Evolutionary conservation across 2,888 invertebrate species (phyloP), one percentile per base, ranked within the genome.

Genomic region (Venusia cambrica): DNA sequence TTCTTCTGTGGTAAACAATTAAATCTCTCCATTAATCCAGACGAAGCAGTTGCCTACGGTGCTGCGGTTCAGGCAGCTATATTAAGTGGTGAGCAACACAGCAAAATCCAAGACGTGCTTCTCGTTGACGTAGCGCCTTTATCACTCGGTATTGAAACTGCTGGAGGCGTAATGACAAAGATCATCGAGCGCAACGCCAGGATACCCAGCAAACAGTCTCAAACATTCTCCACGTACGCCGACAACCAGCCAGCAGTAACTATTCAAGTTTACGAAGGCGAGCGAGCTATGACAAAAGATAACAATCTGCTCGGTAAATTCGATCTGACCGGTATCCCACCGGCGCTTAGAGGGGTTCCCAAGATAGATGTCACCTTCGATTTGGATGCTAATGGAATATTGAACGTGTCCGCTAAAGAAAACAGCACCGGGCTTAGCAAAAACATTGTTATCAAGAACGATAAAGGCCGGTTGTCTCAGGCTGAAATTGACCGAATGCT

Each of bases 401-500:
- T 95, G 38, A 95, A 95, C 68, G 96, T 97, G 0, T 91, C 93
- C 0, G 96, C 96, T n/a, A 90, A 92, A 47, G 91, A 91, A 46
- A 90, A 89, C 66, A 88, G 90, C 51, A 89, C 90, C 0, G 91
- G 89, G 9, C 92, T 92, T 48, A 90, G 90, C 29, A 92, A 91
- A 68, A 92, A 92, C 60, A 94, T 95, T 41, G 92, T 92, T 17
- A 96, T 95, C 53, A 93, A 93, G 63, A 95, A 95, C 73, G 94
- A 95, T 76, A 94, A 92, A 60, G 94, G 94, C 0, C 88, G 95
- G 2, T 77, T 95, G 27, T 93, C 93, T 3, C 93, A 94, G 63
- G 92, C 92, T 10, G 95, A 95, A 61, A 95, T 95, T 48, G 94
- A 95, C 39, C 88, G 92, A 45, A 95, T 94, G 94, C 71, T 94